Base-by-base conservation (phyloP, 2,888 invertebrate genomes). In the Eupithecia pulchellata region DNA sequence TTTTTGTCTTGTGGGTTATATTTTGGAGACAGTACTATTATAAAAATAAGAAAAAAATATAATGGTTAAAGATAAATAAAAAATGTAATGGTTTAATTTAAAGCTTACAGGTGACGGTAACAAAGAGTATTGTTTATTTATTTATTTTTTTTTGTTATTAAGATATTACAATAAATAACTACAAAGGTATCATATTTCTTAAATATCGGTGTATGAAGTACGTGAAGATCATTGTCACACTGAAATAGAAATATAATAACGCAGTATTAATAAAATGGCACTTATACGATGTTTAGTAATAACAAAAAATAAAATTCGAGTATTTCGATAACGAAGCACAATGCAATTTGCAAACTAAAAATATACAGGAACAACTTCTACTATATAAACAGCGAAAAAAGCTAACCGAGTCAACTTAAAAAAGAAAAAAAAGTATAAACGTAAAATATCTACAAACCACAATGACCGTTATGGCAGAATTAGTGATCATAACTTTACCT, bases 121-220 rank as follows among this genome's bases (percentile, higher is more conserved):
- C 74, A 69, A 79, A 34, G 64, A 66, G 52, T 76, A 71, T 74
- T 71, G 74, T 75, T 75, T 63, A n/a, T n/a, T n/a, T n/a, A n/a
- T n/a, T n/a, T n/a, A n/a, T n/a, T n/a, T n/a, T n/a, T n/a, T n/a
- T n/a, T n/a, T n/a, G n/a, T 69, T 69, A 57, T 68, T 52, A 66
- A 17, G 61, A 36, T 20, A 65, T 75, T 72, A 77, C 29, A 71
- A 32, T 57, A 72, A 71, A 75, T 67, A 29, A 71, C 13, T n/a
- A 83, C 64, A 73, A 75, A 76, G 81, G 79, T 81, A 89, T 85
- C 79, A 89, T 84, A 86, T 78, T 87, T 84, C 84, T 86, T 86
- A 89, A 78, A 88, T 89, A 93, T 79, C 85, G 91, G 72, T 91
- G 91, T 80, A 89, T 85, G 91, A 93, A 88, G 93, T 88, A 93